Percentiles rank a stretch among this genome's conserved stretches.
Conservation (phyloP, 1,140 invertebrate genomes). For the Trinorchestia longiramus region DNA sequence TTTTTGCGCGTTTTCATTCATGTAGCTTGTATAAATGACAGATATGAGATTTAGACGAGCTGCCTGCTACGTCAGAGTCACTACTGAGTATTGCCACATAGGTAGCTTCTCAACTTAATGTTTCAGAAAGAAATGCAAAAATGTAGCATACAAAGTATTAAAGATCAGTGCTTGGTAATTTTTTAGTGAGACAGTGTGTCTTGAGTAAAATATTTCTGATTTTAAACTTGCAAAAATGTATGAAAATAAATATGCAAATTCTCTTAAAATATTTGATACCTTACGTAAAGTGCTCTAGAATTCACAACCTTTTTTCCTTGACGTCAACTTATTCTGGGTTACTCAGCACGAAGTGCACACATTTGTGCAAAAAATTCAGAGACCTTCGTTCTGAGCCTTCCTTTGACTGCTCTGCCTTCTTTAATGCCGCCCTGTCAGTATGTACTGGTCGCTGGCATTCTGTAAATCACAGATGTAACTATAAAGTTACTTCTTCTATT, state of each 20-base stretch:
- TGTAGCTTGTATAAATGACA: too few relatives aligned
- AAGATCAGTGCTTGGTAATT: too few relatives aligned
- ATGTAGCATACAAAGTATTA: too few relatives aligned
- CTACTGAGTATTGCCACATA: too few relatives aligned
- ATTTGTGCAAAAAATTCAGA: background rate
- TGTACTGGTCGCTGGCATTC: background rate
- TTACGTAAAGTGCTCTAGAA: background rate
- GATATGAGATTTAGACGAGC: too few relatives aligned
- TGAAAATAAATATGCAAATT: background rate
- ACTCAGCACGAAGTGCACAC: background rate
- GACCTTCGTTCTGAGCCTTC: background rate
- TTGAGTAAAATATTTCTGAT: background rate
- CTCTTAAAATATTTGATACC: too few relatives aligned
- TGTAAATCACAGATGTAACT: background rate
- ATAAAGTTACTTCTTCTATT: background rate
- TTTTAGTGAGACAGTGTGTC: too few relatives aligned
- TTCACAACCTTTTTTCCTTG: background rate
- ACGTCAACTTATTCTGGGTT: background rate
- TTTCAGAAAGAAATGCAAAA: too few relatives aligned
- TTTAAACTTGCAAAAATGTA: background rate
- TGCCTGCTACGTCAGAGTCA: too few relatives aligned
- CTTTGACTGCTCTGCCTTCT: background rate
- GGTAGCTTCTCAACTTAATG: too few relatives aligned
- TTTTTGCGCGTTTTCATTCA: too few relatives aligned
- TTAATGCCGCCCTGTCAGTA: background rate